Percentiles rank a stretch among this genome's conserved stretches.
These are phyloP conservation scores for Agelaius tricolor DNA, from an alignment of 2,113 vertebrate species.

Conservation along the genomic window DNA sequence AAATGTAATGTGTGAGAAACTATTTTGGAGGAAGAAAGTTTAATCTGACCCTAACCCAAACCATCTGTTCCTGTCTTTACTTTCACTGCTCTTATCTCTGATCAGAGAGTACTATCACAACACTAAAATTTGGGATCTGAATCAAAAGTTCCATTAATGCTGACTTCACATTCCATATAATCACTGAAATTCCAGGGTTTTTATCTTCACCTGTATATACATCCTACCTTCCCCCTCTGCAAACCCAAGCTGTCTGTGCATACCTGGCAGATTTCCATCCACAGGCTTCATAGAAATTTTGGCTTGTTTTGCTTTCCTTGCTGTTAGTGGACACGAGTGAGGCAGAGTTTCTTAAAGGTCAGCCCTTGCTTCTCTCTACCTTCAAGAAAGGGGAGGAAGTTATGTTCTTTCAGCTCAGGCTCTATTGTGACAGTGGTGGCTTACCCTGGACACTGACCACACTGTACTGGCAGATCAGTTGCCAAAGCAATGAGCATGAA, in stretches of 20 bases:
- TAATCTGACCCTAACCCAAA: background rate
- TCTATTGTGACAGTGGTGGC: background rate
- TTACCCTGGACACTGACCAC: background rate
- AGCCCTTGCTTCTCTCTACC: background rate
- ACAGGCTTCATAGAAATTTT: background rate
- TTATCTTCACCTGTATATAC: constrained; percentile 19
- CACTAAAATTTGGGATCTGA: background rate
- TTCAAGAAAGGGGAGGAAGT: background rate
- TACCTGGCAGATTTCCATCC: background rate
- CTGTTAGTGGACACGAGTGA: background rate
- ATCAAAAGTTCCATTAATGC: constrained; percentile 46
- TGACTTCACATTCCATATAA: constrained; percentile 27
- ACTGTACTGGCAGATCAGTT: background rate
- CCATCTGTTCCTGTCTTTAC: constrained; percentile 9
- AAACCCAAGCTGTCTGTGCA: background rate
- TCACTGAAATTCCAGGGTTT: constrained; percentile 25
- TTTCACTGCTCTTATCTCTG: constrained; percentile 15
- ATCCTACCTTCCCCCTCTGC: background rate
- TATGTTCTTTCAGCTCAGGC: background rate
- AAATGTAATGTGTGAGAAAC: constrained; percentile 12
- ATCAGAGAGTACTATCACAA: background rate
- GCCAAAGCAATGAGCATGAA: background rate
- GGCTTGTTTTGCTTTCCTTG: constrained; percentile 2
- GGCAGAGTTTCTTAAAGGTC: background rate
- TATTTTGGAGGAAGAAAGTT: constrained; percentile 23